Evolutionary conservation across 2,113 vertebrate genomes (phyloP).

Genomic region (Sinosuthora webbiana): DNA sequence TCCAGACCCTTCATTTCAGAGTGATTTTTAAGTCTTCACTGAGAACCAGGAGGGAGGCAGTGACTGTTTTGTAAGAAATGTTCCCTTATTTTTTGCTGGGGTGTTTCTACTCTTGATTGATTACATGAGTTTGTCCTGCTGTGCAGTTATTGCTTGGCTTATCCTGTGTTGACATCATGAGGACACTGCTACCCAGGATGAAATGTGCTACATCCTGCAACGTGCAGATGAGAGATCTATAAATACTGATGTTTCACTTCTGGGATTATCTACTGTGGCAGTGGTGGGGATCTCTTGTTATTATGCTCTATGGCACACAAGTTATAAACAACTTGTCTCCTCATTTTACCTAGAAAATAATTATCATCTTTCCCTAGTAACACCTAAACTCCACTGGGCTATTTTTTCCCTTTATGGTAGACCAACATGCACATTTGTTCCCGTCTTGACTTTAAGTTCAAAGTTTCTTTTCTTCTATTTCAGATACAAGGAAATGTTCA

Average conservation of each 20-base stretch:
- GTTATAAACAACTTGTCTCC: neutral
- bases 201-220: neutral
- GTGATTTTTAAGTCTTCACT: neutral
- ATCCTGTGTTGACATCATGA: neutral
- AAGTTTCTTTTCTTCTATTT: neutral
- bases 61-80: neutral
- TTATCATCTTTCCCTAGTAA: neutral
- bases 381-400: no score
- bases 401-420: neutral
- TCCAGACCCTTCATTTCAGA: neutral
- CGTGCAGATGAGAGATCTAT: neutral
- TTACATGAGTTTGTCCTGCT: neutral
- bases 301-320: neutral
- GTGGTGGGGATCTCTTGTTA: neutral
- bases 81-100: neutral
- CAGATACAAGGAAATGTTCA: neutral
- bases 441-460: neutral
- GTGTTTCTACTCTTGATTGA: neutral
- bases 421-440: neutral
- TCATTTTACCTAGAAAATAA: neutral
- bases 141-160: neutral
- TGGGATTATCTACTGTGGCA: neutral
- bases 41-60: neutral
- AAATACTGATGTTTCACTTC: neutral
- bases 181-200: neutral